These are phyloP conservation scores for Epinotia nisella DNA, from an alignment of 2,888 invertebrate genomes.

Conservation along the genomic window DNA sequence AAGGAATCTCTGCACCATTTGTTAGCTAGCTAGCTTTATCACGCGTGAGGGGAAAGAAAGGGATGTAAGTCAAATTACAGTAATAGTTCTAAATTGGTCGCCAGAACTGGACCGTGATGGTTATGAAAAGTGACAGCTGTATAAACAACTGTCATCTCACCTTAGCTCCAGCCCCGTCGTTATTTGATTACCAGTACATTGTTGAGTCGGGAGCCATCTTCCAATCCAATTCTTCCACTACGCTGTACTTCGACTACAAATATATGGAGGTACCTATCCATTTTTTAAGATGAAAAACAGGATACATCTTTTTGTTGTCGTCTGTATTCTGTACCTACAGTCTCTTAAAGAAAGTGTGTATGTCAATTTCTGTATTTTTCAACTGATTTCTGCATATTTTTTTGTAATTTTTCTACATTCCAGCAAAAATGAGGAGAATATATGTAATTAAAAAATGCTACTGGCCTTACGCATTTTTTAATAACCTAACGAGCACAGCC, in stretches of 20 bases:
- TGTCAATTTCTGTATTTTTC: background rate
- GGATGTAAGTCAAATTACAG: slow-evolving; percentile 13
- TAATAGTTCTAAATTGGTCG: slow-evolving; percentile 30
- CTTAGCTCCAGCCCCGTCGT: slow-evolving; percentile 11
- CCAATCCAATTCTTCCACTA: no score
- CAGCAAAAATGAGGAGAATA: background rate
- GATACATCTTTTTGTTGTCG: no score
- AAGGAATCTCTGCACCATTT: slow-evolving; percentile 3
- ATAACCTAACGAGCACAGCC: background rate
- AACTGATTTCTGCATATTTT: background rate
- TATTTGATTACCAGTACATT: no score
- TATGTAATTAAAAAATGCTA: background rate
- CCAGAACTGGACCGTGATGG: slow-evolving; percentile 23
- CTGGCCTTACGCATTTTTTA: background rate
- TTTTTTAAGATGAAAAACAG: no score
- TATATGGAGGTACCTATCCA: no score
- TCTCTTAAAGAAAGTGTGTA: no score
- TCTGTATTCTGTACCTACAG: no score
- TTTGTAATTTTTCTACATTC: background rate
- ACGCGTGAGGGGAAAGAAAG: background rate
- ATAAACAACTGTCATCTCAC: slow-evolving; percentile 33
- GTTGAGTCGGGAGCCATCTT: no score
- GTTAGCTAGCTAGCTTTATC: slow-evolving; percentile 13
- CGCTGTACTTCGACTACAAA: no score
- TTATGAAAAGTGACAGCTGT: slow-evolving; percentile 38